These are phyloP conservation scores for Amphilophus citrinellus DNA, from an alignment of 2,113 vertebrate genomes.

Conservation along the genomic window DNA sequence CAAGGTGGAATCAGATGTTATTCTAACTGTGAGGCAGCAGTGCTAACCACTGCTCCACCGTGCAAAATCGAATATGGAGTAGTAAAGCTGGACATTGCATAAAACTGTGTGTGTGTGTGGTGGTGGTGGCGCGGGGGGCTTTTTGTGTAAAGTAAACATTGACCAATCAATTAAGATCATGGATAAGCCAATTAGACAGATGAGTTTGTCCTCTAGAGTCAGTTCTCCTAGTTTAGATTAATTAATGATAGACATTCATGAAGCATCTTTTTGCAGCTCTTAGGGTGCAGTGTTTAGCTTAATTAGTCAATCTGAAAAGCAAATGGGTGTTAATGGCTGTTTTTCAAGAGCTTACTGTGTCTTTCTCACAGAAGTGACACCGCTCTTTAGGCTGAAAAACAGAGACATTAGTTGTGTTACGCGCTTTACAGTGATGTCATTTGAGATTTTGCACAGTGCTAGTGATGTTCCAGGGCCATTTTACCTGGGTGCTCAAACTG, in stretches of 20 bases:
- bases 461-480: slow-evolving; percentile 47
- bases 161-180: slow-evolving; percentile 13
- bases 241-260: slow-evolving; percentile 51
- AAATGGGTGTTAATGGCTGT: slow-evolving; percentile 60
- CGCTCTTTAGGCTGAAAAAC: slow-evolving; percentile 42
- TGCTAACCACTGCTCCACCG: too few relatives aligned
- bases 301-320: slow-evolving; percentile 67
- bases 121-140: too few relatives aligned
- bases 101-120: background rate
- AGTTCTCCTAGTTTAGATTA: slow-evolving; percentile 39
- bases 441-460: slow-evolving; percentile 41
- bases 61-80: background rate
- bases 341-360: slow-evolving; percentile 40
- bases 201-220: slow-evolving; percentile 18
- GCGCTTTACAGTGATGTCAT: slow-evolving; percentile 49
- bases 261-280: slow-evolving; percentile 37
- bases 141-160: slow-evolving; percentile 19
- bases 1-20: too few relatives aligned
- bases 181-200: slow-evolving; percentile 28
- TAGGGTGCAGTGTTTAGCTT: slow-evolving; percentile 45
- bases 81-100: background rate
- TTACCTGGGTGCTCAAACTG: slow-evolving; percentile 54
- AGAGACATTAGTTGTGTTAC: slow-evolving; percentile 58
- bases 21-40: too few relatives aligned
- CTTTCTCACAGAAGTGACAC: slow-evolving; percentile 28